Evolutionary conservation across 2,888 invertebrate genomes (phyloP), one percentile per base, ranked within the genome.

Genomic region (Aphidoletes aphidimyza): DNA sequence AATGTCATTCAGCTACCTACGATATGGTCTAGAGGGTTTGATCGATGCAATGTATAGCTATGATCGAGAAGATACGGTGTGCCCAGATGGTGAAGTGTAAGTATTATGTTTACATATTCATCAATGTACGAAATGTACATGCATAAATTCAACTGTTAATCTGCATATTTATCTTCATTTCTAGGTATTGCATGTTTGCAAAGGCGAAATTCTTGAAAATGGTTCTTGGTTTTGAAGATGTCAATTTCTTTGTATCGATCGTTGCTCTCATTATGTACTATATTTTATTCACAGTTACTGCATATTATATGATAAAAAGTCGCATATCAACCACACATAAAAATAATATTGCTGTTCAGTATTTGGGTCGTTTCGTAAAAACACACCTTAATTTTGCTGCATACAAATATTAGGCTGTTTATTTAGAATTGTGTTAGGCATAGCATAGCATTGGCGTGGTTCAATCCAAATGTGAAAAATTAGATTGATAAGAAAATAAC

Each of bases 21-120:
- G 97, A 14, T 93, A 96, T 88, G 94, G 95, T 0, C 92, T 96
- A 86, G 96, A 97, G 88, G 97, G 96, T 0, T 91, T 96, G 0
- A 92, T 96, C 0, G 92, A 93, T 0, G 93, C 96, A 0, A 93
- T 97, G 81, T 96, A 97, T 87, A 96, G 96, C 0, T 92, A 93
- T 69, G 93, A 94, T 85, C 91, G 98, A 83, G 92, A 91, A 0
- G 93, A 94, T 85, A 91, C 98, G 19, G 90, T 93, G 19, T 98
- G 98, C 89, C 94, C 95, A 0, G 91, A 92, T 0, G 90, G 92
- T 0, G 93, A 94, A 85, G 90, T 92, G 8, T n/a, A n/a, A n/a
- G n/a, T n/a, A n/a, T n/a, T n/a, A n/a, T n/a, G n/a, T n/a, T n/a
- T n/a, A n/a, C n/a, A n/a, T n/a, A n/a, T n/a, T n/a, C n/a, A n/a